Evolutionary conservation across 64 coral and sea anemone genomes (phyloP), one percentile per base, ranked within the genome.

Genomic region (Dendrophyllia cribrosa): DNA sequence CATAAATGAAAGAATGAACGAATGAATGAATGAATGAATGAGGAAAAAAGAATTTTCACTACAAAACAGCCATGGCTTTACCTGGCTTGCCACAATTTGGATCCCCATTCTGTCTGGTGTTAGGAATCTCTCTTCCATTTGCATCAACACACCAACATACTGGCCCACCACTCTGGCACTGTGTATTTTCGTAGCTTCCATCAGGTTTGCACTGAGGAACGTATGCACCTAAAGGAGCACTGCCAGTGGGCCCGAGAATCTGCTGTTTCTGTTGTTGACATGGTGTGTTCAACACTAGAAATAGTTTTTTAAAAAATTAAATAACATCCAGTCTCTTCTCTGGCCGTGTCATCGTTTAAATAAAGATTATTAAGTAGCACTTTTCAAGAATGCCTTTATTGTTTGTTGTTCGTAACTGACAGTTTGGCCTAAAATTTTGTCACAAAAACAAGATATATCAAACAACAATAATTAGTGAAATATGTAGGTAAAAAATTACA

Each of bases 61-160:
- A 34, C 34, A 56, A 56, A 56, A 56, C 53, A 56, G 53, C 12
- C 34, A 25, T 4, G 14, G 17, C 25, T 11, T 9, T 91, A 92
- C 90, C 90, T 86, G 81, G 70, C 26, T 79, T 92, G 74, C 80
- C 88, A 66, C 95, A 97, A 20, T 79, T 88, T 75, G 93, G 74
- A 26, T 51, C 58, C 23, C 87, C 70, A 51, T 66, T 81, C 46
- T 93, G 89, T 48, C 87, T 81, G 19, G 95, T 97, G 12, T 84
- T 71, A 26, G 80, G 66, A 47, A 76, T 71, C 72, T 94, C 92
- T 4, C 75, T 59, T 66, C 92, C 95, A 62, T 84, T 60, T 45
- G 46, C 48, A 58, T 97, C 92, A 4, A 97, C 95, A 77, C 95
- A 97, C 88, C 88, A 97, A 63, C 95, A 97, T 1, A 82, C 16